These are phyloP conservation scores for Ophioninae sp. DNA, from an alignment of 2,888 invertebrate species.

Conservation along the genomic window DNA sequence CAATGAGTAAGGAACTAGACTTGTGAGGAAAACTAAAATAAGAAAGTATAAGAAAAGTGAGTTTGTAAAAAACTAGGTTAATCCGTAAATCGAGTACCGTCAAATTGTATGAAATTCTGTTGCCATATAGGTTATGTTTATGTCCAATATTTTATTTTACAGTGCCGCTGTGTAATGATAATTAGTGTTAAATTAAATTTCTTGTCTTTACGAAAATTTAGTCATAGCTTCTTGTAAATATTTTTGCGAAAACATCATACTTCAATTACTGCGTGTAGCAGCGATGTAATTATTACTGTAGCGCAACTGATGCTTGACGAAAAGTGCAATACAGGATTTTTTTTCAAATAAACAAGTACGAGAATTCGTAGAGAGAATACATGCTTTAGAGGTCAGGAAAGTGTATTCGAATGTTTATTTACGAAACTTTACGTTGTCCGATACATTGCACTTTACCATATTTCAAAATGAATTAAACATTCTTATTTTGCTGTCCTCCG, in stretches of 20 bases:
- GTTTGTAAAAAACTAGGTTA: no score
- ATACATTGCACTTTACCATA: slow-evolving; percentile 14
- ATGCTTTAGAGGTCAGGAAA: neutral
- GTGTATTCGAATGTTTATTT: neutral
- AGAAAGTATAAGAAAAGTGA: no score
- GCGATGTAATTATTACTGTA: neutral
- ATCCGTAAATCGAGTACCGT: no score
- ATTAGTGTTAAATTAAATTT: no score
- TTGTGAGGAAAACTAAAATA: no score
- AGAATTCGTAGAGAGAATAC: neutral
- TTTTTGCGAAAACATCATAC: neutral
- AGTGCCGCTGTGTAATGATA: no score
- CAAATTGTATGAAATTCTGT: no score
- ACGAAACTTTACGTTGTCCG: neutral
- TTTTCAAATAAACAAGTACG: neutral
- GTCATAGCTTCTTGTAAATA: neutral
- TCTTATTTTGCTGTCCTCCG: neutral
- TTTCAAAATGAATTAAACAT: slow-evolving; percentile 22
- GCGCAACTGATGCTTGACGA: neutral
- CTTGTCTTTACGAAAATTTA: neutral
- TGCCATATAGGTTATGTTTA: no score
- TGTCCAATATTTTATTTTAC: no score
- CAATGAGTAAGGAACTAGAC: no score
- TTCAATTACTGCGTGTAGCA: neutral
- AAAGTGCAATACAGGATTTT: neutral